Base-by-base conservation (phyloP, 2,888 invertebrate species). In the Leistus spinibarbis region DNA sequence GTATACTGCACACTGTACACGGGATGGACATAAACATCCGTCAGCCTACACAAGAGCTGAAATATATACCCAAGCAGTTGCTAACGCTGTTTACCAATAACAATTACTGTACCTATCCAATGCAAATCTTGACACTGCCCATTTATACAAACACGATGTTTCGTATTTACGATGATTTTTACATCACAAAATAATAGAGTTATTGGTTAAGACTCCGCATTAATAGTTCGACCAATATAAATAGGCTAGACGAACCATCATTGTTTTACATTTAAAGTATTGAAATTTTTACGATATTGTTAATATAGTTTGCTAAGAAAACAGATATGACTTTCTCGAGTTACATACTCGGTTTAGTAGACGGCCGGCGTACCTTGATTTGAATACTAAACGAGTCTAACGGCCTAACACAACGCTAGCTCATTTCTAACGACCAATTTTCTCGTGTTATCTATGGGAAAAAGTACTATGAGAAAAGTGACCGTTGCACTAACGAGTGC, bases 261-360 rank as follows among this genome's bases (percentile, higher is more conserved):
- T n/a, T n/a, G n/a, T n/a, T n/a, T n/a, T n/a, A n/a, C n/a, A n/a
- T n/a, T n/a, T n/a, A n/a, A n/a, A n/a, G n/a, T n/a, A n/a, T n/a
- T n/a, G n/a, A n/a, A n/a, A n/a, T n/a, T n/a, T n/a, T n/a, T n/a
- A n/a, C n/a, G n/a, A n/a, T n/a, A n/a, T n/a, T n/a, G n/a, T n/a
- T n/a, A n/a, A n/a, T n/a, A n/a, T 7, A 67, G 22, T 54, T 53
- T 67, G 22, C 22, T n/a, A 67, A 20, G 54, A 67, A 20, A n/a
- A 16, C n/a, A n/a, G 54, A 56, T 56, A 54, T 20, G 7, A 16
- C 20, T 16, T 20, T 67, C n/a, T 68, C 68, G 57, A 56, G 56
- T 68, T 68, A 56, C 68, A 68, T n/a, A n/a, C n/a, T n/a, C n/a
- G n/a, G 54, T 53, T 13, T 22, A 17, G 53, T 53, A 66, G n/a